phyloP scores from a whole-genome alignment of 2,888 invertebrate species.

The Yponomeuta cagnagella region DNA sequence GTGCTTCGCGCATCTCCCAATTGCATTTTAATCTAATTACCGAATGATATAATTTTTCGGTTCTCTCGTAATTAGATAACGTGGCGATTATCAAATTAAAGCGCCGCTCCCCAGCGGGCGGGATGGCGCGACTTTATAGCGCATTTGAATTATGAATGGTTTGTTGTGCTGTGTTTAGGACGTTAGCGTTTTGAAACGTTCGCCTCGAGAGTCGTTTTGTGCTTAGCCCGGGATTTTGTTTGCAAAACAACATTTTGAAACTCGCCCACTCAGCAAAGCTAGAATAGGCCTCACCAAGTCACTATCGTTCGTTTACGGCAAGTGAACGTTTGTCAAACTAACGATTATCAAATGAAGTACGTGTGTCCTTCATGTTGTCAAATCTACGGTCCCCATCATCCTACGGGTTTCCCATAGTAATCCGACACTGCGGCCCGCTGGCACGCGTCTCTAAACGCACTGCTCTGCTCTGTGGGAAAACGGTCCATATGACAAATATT shows the following conservation, averaged over 20 bases:
- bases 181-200: neutral
- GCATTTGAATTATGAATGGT: conserved; percentile 21
- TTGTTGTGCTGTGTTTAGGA: neutral
- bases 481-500: conserved; percentile 33
- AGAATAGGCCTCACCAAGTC: neutral
- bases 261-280: neutral
- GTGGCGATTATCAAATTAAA: conserved; percentile 68
- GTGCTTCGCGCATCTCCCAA: conserved; percentile 69
- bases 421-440: conserved; percentile 39
- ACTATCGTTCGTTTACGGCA: neutral
- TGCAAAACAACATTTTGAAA: neutral
- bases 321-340: neutral
- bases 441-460: conserved; percentile 29
- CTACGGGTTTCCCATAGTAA: conserved; percentile 59
- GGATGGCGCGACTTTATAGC: conserved; percentile 31
- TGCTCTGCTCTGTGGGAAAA: conserved; percentile 34
- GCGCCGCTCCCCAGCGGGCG: conserved; percentile 52
- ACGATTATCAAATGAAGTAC: neutral
- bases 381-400: neutral
- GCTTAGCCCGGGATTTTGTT: conserved; percentile 1
- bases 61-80: conserved; percentile 69
- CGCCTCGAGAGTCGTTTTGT: neutral
- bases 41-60: conserved; percentile 73
- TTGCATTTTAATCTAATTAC: conserved; percentile 75
- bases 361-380: neutral